A percentile compares a stretch with the other conserved stretches of the same genome.
Evolutionary conservation across 2,113 vertebrate species (phyloP).

Genomic region (Macrotis lagotis): DNA sequence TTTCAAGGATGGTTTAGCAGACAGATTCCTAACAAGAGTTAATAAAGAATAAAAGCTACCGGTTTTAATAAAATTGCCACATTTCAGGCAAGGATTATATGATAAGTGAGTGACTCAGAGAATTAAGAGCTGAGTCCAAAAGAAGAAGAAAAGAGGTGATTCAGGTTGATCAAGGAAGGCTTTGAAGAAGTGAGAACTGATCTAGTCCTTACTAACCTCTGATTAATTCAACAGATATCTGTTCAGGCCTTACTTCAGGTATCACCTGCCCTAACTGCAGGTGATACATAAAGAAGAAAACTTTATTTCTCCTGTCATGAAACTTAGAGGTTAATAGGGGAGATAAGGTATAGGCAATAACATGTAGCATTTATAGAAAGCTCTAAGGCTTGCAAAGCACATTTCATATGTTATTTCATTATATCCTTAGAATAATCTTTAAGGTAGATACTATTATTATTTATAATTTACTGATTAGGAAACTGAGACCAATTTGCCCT

Average conservation of each 20-base stretch:
- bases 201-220: neutral
- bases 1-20: neutral
- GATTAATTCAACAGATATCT: conserved; percentile 39
- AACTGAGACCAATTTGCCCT: neutral
- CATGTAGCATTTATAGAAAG: neutral
- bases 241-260: neutral
- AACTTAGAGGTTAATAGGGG: neutral
- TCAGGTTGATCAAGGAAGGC: neutral
- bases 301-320: neutral
- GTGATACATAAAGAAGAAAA: conserved; percentile 6
- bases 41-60: neutral
- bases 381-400: neutral
- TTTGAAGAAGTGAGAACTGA: conserved; percentile 4
- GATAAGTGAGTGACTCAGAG: neutral
- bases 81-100: neutral
- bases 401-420: neutral
- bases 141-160: neutral
- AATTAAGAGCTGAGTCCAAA: neutral
- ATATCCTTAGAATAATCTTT: neutral
- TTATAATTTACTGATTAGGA: neutral
- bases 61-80: neutral
- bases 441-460: neutral
- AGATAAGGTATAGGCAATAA: neutral
- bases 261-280: neutral
- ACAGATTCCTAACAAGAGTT: neutral